Conservation (phyloP, 2,888 invertebrate species). For the Cistogaster globosa region DNA sequence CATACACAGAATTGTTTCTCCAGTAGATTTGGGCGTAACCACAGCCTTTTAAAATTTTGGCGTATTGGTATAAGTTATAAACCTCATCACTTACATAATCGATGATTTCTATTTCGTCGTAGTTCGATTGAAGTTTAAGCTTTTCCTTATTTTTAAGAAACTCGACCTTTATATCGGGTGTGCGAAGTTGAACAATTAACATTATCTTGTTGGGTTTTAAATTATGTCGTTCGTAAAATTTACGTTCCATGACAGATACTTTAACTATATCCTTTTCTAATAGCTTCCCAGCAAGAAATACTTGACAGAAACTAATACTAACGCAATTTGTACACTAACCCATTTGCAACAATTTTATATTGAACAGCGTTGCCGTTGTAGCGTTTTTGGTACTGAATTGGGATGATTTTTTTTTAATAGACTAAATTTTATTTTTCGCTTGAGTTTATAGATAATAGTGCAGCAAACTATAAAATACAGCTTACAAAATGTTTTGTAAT, state of each 20-base stretch:
- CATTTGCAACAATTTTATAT: too few species aligned
- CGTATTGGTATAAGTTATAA: constrained; percentile 62
- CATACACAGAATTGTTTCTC: constrained; percentile 64
- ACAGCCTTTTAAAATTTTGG: constrained; percentile 51
- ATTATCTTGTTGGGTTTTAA: constrained; percentile 49
- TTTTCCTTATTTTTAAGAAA: constrained; percentile 61
- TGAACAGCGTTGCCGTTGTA: too few species aligned
- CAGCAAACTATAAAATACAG: too few species aligned
- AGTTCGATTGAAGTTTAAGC: constrained; percentile 2
- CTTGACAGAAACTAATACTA: too few species aligned
- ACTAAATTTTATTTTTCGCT: too few species aligned
- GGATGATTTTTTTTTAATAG: too few species aligned
- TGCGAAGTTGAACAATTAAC: constrained; percentile 48
- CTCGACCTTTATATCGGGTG: constrained; percentile 41
- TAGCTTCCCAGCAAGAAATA: too few species aligned
- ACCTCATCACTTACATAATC: constrained; percentile 61
- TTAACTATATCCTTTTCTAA: constrained; percentile 33
- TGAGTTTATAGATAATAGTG: too few species aligned
- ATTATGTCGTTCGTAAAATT: constrained; percentile 52
- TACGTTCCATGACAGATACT: constrained; percentile 31
- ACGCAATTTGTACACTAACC: too few species aligned
- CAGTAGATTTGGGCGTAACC: constrained; percentile 49
- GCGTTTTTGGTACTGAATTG: too few species aligned
- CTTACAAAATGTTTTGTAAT: too few species aligned
- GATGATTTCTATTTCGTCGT: constrained; percentile 40